Evolutionary conservation across 2,888 invertebrate species (phyloP).

Genomic region (Rhagonycha lutea): DNA sequence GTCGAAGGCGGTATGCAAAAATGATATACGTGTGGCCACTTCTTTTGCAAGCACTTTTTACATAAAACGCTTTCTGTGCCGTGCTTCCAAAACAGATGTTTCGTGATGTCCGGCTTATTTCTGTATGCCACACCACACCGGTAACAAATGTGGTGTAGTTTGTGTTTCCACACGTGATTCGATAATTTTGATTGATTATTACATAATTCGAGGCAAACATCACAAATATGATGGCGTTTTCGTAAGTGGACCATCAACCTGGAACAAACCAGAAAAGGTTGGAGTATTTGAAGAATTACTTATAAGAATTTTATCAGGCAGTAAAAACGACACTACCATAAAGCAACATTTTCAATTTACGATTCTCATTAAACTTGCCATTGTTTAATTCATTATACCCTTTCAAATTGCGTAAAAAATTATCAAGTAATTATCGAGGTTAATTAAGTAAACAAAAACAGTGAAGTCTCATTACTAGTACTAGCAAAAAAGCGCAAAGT

Average conservation of each 20-base stretch:
- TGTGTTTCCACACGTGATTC: constrained; percentile 90
- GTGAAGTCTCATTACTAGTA: too few relatives aligned
- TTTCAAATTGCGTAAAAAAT: neutral
- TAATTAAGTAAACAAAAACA: neutral
- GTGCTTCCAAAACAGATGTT: constrained; percentile 91
- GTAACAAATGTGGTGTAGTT: constrained; percentile 83
- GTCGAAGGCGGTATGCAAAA: constrained; percentile 82
- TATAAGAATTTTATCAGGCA: neutral
- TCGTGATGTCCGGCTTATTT: constrained; percentile 85
- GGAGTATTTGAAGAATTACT: neutral
- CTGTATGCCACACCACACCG: constrained; percentile 86
- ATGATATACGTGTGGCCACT: constrained; percentile 91
- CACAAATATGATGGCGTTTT: constrained; percentile 83
- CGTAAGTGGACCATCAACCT: constrained; percentile 85
- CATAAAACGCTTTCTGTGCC: constrained; percentile 86
- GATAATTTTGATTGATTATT: constrained; percentile 79
- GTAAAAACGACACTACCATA: neutral
- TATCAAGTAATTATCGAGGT: neutral
- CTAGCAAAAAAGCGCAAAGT: neutral
- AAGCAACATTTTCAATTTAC: neutral
- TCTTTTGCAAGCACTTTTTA: constrained; percentile 84
- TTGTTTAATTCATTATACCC: neutral
- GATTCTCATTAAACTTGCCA: neutral
- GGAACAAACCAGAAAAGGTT: neutral
- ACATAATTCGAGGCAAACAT: constrained; percentile 83